Base-by-base conservation (phyloP, 2,113 vertebrate species). In the Thinocorus orbignyianus region DNA sequence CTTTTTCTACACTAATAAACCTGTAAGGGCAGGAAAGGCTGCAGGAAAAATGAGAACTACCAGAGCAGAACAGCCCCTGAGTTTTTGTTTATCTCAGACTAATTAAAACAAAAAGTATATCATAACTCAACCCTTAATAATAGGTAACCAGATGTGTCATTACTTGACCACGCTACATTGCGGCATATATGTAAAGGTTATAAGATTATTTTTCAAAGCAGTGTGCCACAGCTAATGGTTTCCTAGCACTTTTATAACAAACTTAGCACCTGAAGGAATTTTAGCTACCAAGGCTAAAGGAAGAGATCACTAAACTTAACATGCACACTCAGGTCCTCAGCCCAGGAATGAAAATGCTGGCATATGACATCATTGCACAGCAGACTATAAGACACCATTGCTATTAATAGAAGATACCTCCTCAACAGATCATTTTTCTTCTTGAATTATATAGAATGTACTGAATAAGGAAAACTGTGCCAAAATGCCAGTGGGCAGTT, bases 81-180 rank as follows among this genome's bases (percentile, higher is more conserved):
- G 97, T 97, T 97, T 98, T 97, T 97, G 96, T 97, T 97, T 97
- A 98, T 97, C 72, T 0, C 74, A 39, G 88, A 97, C 97, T 98
- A 98, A 98, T 98, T 98, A 98, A 98, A 98, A 97, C 97, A 96
- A 96, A 95, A 97, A 95, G 95, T 94, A 65, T 71, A 93, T 86
- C 94, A 96, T 97, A 97, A 97, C 90, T 98, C 97, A 97, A 61
- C 78, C 85, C 95, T 95, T 98, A 97, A 97, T 97, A 98, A 97
- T 95, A 97, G 93, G 97, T 97, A 94, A 94, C 97, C 95, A 97
- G 97, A 98, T 97, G 97, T 97, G 97, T 97, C 84, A 78, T 95
- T 96, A 96, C 96, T 92, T 96, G 96, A 97, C 97, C 97, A 91
- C 35, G 69, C 83, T 93, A 57, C 61, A 49, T 77, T 90, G 88